Base-by-base conservation (phyloP, 2,888 invertebrate species). In the Drosophila melanosoma region DNA sequence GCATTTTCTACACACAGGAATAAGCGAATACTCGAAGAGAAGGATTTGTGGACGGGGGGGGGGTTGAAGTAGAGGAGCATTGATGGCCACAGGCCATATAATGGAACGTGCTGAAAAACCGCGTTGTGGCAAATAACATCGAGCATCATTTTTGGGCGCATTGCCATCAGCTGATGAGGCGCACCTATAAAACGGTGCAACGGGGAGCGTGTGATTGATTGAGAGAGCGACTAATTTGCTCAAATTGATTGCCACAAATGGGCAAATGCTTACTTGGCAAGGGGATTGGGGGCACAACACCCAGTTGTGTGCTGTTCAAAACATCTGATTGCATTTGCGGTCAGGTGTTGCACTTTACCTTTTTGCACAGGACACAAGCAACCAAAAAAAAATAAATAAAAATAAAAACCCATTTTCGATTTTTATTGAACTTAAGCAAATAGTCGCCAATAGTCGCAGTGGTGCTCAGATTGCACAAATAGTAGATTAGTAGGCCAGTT, bases 41-140 rank as follows among this genome's bases (percentile, higher is more conserved):
- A 45, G 51, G 23, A 29, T 12, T 20, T 26, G 26, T 35, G 11
- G 23, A 26, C 26, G 17, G 42, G 52, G 20, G 15, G 23, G 26
- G 26, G 26, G 26, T 2, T 5, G 29, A 29, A 29, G 29, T 29
- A 5, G 0, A 5, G 29, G 3, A 33, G 38, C n/a, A 23, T 54
- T 23, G 36, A 42, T 42, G 63, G 45, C 29, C 59, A 69, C n/a
- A 38, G 38, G 53, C 38, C 72, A 63, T 36, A 59, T 65, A 75
- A 63, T 65, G 74, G 68, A 74, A 79, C 89, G 82, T 89, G 85
- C 85, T 82, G 77, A 73, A 85, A 87, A 85, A 78, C 85, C 85
- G 73, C 85, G 78, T 35, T 85, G 86, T 53, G 81, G 74, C 75
- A 75, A 78, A 80, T 67, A 80, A 78, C 71, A 76, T 56, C 56